Evolutionary conservation across 1,140 invertebrate species (phyloP), one percentile per base, ranked within the genome.

Genomic region (Zaprionus africanus): DNA sequence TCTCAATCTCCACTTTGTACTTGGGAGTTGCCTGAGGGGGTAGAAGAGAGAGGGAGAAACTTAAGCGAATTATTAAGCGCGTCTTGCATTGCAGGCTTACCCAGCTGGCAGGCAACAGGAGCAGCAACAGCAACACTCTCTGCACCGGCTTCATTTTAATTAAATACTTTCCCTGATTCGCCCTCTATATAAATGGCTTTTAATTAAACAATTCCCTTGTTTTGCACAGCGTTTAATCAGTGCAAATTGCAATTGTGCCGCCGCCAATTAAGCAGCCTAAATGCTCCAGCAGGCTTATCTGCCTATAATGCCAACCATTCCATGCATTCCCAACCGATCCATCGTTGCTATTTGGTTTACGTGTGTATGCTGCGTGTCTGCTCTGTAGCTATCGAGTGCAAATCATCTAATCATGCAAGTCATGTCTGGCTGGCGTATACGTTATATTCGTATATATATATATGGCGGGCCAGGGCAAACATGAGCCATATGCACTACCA

Each of bases 401-500:
- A 61, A 61, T 54, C 56, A 67, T 53, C 51, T 61, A 75, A 75
- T 69, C 72, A 65, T 65, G 28, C 61, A 53, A 15, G 61, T 57
- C 51, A 46, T 69, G 49, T 60, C 26, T 59, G 13, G 9, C 38
- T 17, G 36, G 24, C 22, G 34, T 56, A 41, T 67, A 60, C 59
- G 43, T 36, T 17, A 79, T 66, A 41, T n/a, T 2, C 6, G 15
- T 41, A 2, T 41, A n/a, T 41, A 43, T 43, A 64, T 83, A 41
- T n/a, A n/a, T n/a, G n/a, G 60, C 73, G 72, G 12, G 13, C 17
- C 34, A 24, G 57, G 46, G 59, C 62, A 51, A 56, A 67, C 46
- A 69, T 46, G 15, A 56, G 56, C 82, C 82, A 82, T 76, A 81
- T 85, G 72, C 82, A 82, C 79, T 82, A 69, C 72, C 83, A 87